These are phyloP conservation scores for Eucera pruinosa DNA, from an alignment of 2,888 invertebrate genomes.

Conservation along the genomic window DNA sequence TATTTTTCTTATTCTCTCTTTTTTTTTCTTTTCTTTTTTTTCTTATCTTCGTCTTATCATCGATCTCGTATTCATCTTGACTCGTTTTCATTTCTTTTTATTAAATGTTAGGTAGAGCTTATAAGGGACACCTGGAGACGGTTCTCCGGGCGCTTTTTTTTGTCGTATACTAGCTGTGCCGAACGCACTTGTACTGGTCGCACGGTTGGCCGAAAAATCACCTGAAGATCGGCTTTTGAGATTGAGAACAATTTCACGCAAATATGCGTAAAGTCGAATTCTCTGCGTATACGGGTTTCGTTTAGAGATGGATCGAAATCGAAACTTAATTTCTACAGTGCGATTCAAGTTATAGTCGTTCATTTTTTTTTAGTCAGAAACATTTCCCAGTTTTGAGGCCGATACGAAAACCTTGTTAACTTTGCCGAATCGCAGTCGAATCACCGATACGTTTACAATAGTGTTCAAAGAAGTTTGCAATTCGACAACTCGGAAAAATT, in stretches of 20 bases:
- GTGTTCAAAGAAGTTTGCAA: too few species aligned
- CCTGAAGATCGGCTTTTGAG: conserved; percentile 69
- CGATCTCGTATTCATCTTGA: conserved; percentile 68
- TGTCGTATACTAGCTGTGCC: conserved; percentile 85
- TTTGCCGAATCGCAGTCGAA: too few species aligned
- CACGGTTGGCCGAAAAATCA: conserved; percentile 73
- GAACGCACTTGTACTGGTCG: conserved; percentile 84
- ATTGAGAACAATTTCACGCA: background rate
- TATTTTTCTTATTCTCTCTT: conserved; percentile 63
- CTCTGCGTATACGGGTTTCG: too few species aligned
- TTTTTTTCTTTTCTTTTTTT: conserved; percentile 44
- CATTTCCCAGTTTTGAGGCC: too few species aligned
- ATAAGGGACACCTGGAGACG: conserved; percentile 76
- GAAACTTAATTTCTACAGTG: too few species aligned
- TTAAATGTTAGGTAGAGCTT: conserved; percentile 83
- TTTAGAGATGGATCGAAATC: too few species aligned
- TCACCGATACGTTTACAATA: too few species aligned
- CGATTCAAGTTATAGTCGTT: too few species aligned
- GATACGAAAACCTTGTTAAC: too few species aligned
- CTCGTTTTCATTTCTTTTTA: conserved; percentile 73
- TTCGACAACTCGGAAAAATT: too few species aligned
- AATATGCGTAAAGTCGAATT: too few species aligned
- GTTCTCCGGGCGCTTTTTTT: conserved; percentile 77
- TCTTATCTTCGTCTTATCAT: conserved; percentile 48
- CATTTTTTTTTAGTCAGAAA: too few species aligned